These are phyloP conservation scores for Grammomys surdaster DNA, from an alignment of 2,113 vertebrate genomes.

Conservation along the genomic window DNA sequence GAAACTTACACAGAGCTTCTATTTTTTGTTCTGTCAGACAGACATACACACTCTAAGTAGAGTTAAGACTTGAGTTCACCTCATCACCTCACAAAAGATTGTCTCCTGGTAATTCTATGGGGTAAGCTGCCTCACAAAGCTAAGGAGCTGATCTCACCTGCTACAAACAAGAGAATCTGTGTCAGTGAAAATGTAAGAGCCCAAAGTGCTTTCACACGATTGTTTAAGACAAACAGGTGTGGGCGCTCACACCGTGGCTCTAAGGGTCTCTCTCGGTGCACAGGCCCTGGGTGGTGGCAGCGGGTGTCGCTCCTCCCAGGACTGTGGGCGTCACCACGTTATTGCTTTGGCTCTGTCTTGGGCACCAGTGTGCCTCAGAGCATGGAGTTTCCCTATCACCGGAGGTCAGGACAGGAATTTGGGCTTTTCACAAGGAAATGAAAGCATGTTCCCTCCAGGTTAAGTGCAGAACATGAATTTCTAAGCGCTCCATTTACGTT, in stretches of 20 bases:
- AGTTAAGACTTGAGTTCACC: conserved; percentile 81
- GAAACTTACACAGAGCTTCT: conserved; percentile 71
- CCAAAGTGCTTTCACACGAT: conserved; percentile 75
- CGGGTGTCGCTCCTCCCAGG: neutral
- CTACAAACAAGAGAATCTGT: conserved; percentile 77
- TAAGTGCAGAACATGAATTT: conserved; percentile 89
- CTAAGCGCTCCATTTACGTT: conserved; percentile 89
- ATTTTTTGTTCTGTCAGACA: conserved; percentile 81
- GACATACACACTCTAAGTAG: conserved; percentile 76
- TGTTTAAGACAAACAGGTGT: conserved; percentile 89
- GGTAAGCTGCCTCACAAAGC: conserved; percentile 86
- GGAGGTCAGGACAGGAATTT: conserved; percentile 86
- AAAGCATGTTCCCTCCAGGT: conserved; percentile 83
- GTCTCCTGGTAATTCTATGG: conserved; percentile 84
- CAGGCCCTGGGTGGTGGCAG: conserved; percentile 81
- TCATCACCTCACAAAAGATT: conserved; percentile 86
- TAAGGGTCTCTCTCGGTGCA: conserved; percentile 84
- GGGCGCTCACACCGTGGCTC: conserved; percentile 80
- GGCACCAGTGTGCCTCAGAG: conserved; percentile 85
- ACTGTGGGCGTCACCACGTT: conserved; percentile 84
- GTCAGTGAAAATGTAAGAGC: conserved; percentile 76
- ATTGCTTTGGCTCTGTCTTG: conserved; percentile 92
- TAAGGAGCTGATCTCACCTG: conserved; percentile 77
- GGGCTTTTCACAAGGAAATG: conserved; percentile 85
- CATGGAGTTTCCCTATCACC: conserved; percentile 83